phyloP scores from a whole-genome alignment of 2,888 invertebrate species.

The Drosophila barbarae region DNA sequence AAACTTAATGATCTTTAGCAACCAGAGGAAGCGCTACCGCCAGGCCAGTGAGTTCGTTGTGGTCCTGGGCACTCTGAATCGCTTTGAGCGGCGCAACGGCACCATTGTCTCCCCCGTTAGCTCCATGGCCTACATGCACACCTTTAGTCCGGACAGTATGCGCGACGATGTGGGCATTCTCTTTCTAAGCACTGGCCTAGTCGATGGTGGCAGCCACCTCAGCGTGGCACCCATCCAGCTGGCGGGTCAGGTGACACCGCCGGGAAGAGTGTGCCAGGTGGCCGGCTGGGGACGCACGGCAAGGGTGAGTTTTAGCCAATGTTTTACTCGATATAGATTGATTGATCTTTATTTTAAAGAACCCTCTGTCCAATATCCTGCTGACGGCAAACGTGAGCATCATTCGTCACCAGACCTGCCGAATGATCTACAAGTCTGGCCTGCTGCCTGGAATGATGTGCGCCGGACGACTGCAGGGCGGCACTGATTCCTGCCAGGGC shows the following conservation, averaged over 20 bases:
- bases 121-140: conserved; percentile 68
- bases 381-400: conserved; percentile 71
- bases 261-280: conserved; percentile 71
- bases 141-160: conserved; percentile 72
- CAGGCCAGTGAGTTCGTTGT: conserved; percentile 72
- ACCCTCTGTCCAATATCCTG: conserved; percentile 60
- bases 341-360: conserved; percentile 18
- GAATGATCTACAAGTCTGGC: conserved; percentile 50
- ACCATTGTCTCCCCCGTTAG: conserved; percentile 74
- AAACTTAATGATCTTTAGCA: conserved; percentile 38
- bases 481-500: conserved; percentile 76
- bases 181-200: conserved; percentile 65
- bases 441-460: conserved; percentile 75
- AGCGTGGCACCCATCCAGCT: conserved; percentile 66
- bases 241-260: conserved; percentile 46
- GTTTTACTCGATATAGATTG: background rate
- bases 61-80: conserved; percentile 77
- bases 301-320: conserved; percentile 46
- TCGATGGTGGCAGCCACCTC: conserved; percentile 59
- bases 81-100: conserved; percentile 62
- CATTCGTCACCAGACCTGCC: conserved; percentile 59
- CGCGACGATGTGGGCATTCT: conserved; percentile 76
- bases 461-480: conserved; percentile 71
- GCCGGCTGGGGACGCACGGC: conserved; percentile 78
- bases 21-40: conserved; percentile 67